These are phyloP conservation scores for Heterotilapia buettikoferi DNA, from an alignment of 2,113 vertebrate species.

Conservation along the genomic window DNA sequence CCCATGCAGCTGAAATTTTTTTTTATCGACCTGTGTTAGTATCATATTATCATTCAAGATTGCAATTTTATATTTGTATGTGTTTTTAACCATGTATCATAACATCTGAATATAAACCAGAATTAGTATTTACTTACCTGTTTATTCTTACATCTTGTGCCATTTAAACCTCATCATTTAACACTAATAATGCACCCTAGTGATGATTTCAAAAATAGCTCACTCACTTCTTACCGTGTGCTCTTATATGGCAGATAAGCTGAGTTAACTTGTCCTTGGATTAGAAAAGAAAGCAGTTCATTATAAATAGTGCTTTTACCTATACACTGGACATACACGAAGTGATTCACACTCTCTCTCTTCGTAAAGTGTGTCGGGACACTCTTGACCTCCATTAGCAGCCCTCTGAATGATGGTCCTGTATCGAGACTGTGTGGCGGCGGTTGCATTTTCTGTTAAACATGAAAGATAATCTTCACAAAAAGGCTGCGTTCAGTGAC, in stretches of 20 bases:
- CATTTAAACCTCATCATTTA: not conserved
- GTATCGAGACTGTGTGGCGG: constrained; percentile 83
- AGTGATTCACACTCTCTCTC: constrained; percentile 90
- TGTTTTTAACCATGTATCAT: not conserved
- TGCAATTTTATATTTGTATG: not conserved
- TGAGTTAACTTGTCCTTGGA: not conserved
- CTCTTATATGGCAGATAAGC: not conserved
- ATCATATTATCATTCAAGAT: not conserved
- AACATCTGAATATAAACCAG: not conserved
- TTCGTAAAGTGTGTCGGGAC: constrained; percentile 92
- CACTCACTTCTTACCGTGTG: not conserved
- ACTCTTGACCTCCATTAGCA: constrained; percentile 82
- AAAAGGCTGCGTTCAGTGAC: not conserved
- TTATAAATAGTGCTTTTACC: constrained; percentile 69
- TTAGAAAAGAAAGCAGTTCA: not conserved
- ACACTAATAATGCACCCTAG: not conserved
- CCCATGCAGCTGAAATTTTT: not conserved
- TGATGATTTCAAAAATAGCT: not conserved
- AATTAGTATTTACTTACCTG: not conserved
- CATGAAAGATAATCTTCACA: constrained; percentile 33
- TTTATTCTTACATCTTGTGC: not conserved
- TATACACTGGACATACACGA: constrained; percentile 79
- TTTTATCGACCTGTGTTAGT: not conserved
- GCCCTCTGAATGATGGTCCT: constrained; percentile 83
- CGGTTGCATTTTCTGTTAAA: constrained; percentile 77